Evolutionary conservation across 2,113 vertebrate genomes (phyloP), one percentile per base, ranked within the genome.

Genomic region (Australoheros scitulus): DNA sequence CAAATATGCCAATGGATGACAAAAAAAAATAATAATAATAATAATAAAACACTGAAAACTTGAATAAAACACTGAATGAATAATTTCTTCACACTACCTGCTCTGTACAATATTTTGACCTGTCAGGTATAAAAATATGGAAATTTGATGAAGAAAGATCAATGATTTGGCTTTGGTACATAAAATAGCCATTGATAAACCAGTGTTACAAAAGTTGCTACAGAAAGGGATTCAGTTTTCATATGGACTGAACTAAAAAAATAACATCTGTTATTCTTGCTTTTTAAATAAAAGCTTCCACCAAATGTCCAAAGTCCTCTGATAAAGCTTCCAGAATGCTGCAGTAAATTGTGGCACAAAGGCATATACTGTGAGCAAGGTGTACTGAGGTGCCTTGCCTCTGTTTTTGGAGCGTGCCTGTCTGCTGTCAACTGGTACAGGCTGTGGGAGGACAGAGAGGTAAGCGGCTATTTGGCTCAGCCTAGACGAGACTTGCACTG

Each of bases 401-500:
- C 80, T 78, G 77, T 32, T 91, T 92, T 87, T 79, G 89, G 80
- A 90, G 90, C 70, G 84, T 87, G 88, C 84, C 92, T 86, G 81
- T 83, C 86, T 86, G 84, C 86, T 86, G 81, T 83, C 86, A 83
- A 83, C 86, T 58, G 81, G 81, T 88, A 76, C 59, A 11, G 79
- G 50, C 84, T 86, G 85, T 77, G 84, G 76, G 64, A 92, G 87
- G 77, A 89, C 29, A 87, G 58, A 58, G 82, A 58, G 81, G 76
- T 84, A 65, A 63, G 82, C 57, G 43, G 85, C 79, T 94, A 61
- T 94, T 94, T 93, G 82, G 81, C 77, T 94, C 93, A 83, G 91
- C 82, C 41, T 41, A 36, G 61, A 47, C 1, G 13, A 64, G 81
- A 14, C 61, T 72, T 79, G 82, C 80, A 70, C 74, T 68, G 74